Evolutionary conservation across 2,888 invertebrate species (phyloP), one percentile per base, ranked within the genome.

Genomic region (Pantelozetes paolii): DNA sequence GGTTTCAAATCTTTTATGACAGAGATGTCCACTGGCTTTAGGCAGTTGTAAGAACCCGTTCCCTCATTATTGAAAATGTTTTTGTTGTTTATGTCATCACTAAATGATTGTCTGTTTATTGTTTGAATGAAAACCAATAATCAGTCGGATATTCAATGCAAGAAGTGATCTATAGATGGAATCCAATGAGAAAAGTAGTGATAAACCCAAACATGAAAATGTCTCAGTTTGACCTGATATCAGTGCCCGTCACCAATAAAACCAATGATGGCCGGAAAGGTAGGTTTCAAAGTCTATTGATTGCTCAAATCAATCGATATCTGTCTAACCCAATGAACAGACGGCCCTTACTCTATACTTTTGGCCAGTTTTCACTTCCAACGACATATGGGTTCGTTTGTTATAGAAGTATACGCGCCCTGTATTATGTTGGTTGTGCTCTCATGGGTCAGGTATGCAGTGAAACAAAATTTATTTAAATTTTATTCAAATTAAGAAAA

Each of bases 191-290:
- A 64, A 90, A 91, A 74, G 92, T 96, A 0, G 91, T 89, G 80
- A 92, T 93, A 81, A 90, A 91, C 2, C 90, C 91, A 0, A 94
- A 92, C 71, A 93, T 95, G 90, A 89, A 92, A 0, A 85, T 96
- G 28, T 94, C 94, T 0, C 95, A 95, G 83, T 97, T 96, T 81
- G 94, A 94, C 82, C 86, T 96, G 78, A 92, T 92, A 83, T 90
- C 91, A 80, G 91, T 88, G 81, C 90, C 90, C 13, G 73, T 73
- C 9, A 15, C n/a, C 23, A 67, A 67, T 13, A 36, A n/a, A 13
- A 40, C 40, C 40, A 67, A 67, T 23, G 36, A 36, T 20, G 40
- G 15, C 1, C 40, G 67, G 9, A 67, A 67, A 67, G 67, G 67
- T 67, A 40, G 1, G 36, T 36, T 11, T 5, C 11, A 36, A 5